These are phyloP conservation scores for Periophthalmus modestus DNA, from an alignment of 2,113 vertebrate species.

Conservation along the genomic window DNA sequence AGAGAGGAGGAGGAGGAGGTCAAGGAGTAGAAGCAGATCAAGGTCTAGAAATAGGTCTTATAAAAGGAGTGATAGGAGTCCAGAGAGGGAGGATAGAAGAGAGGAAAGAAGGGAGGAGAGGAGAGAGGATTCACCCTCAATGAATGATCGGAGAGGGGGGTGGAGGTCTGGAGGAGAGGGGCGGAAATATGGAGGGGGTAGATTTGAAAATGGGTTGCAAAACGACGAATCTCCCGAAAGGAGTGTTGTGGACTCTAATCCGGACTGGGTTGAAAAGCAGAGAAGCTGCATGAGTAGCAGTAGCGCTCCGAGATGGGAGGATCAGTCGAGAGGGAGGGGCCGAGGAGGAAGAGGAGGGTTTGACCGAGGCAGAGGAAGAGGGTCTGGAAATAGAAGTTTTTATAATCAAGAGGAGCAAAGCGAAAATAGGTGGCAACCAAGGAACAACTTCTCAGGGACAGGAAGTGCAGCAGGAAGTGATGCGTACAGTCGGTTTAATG, in stretches of 20 bases:
- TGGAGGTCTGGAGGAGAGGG: slow-evolving; percentile 75
- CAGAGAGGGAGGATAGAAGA: slow-evolving; percentile 69
- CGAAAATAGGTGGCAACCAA: slow-evolving; percentile 87
- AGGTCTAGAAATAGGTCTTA: slow-evolving; percentile 83
- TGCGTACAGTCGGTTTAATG: slow-evolving; percentile 84
- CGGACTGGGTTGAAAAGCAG: slow-evolving; percentile 91
- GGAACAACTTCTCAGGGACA: slow-evolving; percentile 89
- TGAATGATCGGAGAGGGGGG: slow-evolving; percentile 80
- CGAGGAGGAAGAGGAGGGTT: slow-evolving; percentile 73
- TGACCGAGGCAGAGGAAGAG: slow-evolving; percentile 78
- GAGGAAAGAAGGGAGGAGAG: slow-evolving; percentile 73
- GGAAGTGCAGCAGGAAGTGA: slow-evolving; percentile 83
- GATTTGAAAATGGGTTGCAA: slow-evolving; percentile 63
- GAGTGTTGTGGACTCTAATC: slow-evolving; percentile 79
- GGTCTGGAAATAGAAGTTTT: slow-evolving; percentile 61
- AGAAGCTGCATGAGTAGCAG: slow-evolving; percentile 76
- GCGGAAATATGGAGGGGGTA: slow-evolving; percentile 77
- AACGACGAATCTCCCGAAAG: slow-evolving; percentile 77
- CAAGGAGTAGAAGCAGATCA: slow-evolving; percentile 82
- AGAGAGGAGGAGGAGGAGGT: slow-evolving; percentile 82
- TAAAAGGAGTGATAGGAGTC: slow-evolving; percentile 75
- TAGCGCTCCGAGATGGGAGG: slow-evolving; percentile 81
- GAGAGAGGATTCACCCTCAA: slow-evolving; percentile 83
- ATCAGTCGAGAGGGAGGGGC: slow-evolving; percentile 67
- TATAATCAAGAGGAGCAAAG: slow-evolving; percentile 77